Conservation (phyloP, 2,797 vertebrate genomes). For the Siniperca scherzeri region DNA sequence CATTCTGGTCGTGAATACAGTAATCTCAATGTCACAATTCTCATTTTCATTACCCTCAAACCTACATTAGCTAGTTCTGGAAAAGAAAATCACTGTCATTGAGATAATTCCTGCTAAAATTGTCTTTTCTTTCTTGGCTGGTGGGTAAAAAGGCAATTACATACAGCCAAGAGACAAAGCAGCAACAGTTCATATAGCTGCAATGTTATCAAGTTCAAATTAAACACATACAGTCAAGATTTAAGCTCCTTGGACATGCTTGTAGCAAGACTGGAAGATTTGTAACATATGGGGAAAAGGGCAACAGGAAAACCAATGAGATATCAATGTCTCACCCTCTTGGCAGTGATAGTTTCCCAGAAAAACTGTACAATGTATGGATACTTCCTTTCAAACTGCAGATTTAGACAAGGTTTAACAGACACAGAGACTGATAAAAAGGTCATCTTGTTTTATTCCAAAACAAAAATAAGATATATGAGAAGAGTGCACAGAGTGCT, state of each 20-base stretch:
- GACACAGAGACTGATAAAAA: slow-evolving; percentile 24
- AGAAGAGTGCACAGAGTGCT: slow-evolving; percentile 21
- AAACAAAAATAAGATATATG: slow-evolving; percentile 39
- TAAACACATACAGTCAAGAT: slow-evolving; percentile 22
- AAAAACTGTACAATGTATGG: not conserved
- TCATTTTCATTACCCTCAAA: slow-evolving; percentile 60
- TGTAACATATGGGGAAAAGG: not conserved
- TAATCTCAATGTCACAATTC: slow-evolving; percentile 51
- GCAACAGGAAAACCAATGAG: not conserved
- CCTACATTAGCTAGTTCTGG: slow-evolving; percentile 30
- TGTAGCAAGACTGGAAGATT: not conserved
- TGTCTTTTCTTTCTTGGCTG: slow-evolving; percentile 34
- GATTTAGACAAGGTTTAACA: slow-evolving; percentile 13
- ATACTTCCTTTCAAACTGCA: not conserved
- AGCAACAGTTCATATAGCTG: slow-evolving; percentile 14
- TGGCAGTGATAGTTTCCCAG: slow-evolving; percentile 1
- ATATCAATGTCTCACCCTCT: slow-evolving; percentile 6
- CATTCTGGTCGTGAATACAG: slow-evolving; percentile 39
- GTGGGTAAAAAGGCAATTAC: slow-evolving; percentile 56
- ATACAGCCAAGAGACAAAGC: slow-evolving; percentile 40
- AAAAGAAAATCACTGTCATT: slow-evolving; percentile 51
- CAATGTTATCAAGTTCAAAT: slow-evolving; percentile 34
- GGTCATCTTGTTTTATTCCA: slow-evolving; percentile 38
- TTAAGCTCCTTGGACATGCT: slow-evolving; percentile 6
- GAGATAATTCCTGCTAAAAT: slow-evolving; percentile 51